Percentiles rank a stretch among this genome's conserved stretches.
These are phyloP conservation scores for Tamandua tetradactyla DNA, from an alignment of 2,797 vertebrate genomes.

Conservation along the genomic window DNA sequence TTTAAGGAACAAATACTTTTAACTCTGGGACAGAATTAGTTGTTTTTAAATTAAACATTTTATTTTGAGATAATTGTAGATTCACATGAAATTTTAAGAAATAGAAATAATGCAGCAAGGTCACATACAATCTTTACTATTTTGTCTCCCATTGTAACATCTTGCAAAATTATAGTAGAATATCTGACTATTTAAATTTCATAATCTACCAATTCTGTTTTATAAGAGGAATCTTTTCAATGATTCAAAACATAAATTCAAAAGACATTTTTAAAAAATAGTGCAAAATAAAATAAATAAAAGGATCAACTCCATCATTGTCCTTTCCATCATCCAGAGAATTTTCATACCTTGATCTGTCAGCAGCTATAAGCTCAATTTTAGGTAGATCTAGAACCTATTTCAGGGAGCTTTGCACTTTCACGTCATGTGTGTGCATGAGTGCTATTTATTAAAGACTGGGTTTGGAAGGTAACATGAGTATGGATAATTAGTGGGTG, in stretches of 20 bases:
- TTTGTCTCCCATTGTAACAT: not conserved
- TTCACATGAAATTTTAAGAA: not conserved
- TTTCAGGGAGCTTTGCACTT: not conserved
- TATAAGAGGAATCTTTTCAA: not conserved
- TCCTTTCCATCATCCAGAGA: not conserved
- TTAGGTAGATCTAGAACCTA: not conserved
- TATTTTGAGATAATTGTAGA: not conserved
- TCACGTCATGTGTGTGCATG: not conserved
- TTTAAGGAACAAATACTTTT: not conserved
- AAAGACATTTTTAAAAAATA: constrained; percentile 19
- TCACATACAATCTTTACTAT: not conserved
- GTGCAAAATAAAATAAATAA: not conserved
- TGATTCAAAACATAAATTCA: not conserved
- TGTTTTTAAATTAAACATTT: not conserved
- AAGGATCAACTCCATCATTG: not conserved
- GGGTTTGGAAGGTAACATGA: not conserved
- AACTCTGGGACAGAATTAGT: not conserved
- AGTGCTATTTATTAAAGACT: not conserved
- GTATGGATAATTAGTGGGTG: not conserved
- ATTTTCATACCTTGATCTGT: not conserved
- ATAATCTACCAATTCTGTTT: not conserved
- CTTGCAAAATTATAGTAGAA: not conserved
- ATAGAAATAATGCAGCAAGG: not conserved
- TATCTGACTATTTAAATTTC: not conserved
- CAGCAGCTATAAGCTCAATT: not conserved